Conservation (phyloP, 2,113 vertebrate species). For the Cnemophilus loriae region DNA sequence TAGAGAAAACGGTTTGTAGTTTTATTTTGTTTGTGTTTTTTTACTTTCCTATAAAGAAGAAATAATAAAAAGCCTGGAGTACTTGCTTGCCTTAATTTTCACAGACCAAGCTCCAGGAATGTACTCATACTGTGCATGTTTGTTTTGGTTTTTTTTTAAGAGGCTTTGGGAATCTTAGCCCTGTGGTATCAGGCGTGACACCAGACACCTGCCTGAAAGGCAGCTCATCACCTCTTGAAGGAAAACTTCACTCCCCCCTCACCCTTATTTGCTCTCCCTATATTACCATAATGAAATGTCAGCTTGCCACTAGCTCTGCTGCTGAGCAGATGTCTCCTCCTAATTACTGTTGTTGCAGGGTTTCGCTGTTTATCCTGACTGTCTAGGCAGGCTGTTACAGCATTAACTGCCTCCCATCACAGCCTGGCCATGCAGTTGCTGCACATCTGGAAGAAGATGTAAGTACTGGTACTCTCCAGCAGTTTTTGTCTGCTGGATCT, state of each 20-base stretch:
- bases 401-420: background rate
- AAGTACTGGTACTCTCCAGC: background rate
- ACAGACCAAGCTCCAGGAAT: background rate
- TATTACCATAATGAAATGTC: slow-evolving; percentile 37
- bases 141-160: background rate
- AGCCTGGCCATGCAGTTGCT: background rate
- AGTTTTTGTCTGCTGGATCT: background rate
- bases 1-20: background rate
- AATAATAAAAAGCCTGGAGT: background rate
- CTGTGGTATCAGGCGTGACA: background rate
- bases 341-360: slow-evolving; percentile 8
- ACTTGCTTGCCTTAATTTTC: background rate
- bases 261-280: background rate
- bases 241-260: background rate
- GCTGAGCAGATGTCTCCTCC: background rate
- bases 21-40: background rate
- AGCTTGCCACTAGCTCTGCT: slow-evolving; percentile 11
- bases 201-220: background rate
- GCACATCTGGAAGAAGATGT: background rate
- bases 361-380: slow-evolving; percentile 15
- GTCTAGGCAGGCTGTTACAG: background rate
- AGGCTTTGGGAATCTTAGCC: background rate
- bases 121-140: background rate
- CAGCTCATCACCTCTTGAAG: background rate
- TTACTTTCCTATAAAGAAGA: background rate